These are phyloP conservation scores for Echinops telfairi DNA, from an alignment of 2,113 vertebrate species.

Conservation along the genomic window DNA sequence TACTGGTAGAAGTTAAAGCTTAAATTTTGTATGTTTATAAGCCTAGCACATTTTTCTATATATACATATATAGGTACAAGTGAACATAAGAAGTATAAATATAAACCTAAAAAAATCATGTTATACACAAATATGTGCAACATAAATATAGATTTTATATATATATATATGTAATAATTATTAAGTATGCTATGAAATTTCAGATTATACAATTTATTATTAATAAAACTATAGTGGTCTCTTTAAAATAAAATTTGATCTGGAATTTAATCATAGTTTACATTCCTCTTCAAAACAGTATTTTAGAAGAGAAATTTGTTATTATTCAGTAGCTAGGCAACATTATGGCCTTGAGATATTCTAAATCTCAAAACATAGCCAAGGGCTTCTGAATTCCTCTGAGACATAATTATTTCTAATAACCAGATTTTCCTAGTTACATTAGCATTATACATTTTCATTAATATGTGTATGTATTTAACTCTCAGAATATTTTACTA, in stretches of 20 bases:
- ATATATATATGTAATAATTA: no score
- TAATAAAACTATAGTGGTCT: background rate
- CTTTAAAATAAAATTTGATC: slow-evolving; percentile 1
- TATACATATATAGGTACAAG: no score
- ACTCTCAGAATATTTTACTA: slow-evolving; percentile 44
- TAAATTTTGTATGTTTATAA: no score
- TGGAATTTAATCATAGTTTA: slow-evolving; percentile 20
- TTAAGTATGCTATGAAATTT: no score
- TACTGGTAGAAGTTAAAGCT: no score
- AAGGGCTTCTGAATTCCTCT: slow-evolving; percentile 22
- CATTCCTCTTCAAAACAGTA: background rate
- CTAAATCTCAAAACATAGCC: slow-evolving; percentile 41
- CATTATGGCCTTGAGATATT: slow-evolving; percentile 57
- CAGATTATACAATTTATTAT: no score
- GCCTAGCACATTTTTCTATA: no score
- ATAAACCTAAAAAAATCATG: no score
- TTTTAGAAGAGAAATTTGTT: slow-evolving; percentile 37
- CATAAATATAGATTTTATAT: no score
- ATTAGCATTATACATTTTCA: slow-evolving; percentile 50
- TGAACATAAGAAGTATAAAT: no score
- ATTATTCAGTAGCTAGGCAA: slow-evolving; percentile 26
- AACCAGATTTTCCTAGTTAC: slow-evolving; percentile 23
- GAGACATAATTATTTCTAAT: slow-evolving; percentile 73
- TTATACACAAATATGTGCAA: no score
- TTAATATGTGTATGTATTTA: slow-evolving; percentile 64